Base-by-base conservation (phyloP, 2,888 invertebrate genomes). In the Oscheius sp. region DNA sequence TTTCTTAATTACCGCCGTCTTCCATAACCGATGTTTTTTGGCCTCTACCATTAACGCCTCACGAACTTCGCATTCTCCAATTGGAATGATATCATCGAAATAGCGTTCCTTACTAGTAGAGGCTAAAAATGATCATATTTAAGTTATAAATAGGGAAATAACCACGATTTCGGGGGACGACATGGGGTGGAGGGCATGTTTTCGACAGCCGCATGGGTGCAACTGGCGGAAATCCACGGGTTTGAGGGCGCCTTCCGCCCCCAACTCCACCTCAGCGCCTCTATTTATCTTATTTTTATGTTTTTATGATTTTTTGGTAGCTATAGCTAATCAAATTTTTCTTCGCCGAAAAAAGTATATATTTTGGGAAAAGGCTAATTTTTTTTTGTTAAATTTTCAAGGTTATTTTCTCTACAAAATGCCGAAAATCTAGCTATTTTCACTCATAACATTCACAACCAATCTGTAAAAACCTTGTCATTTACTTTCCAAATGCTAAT, bases 21-120 rank as follows among this genome's bases (percentile, higher is more conserved):
- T 77, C 82, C 81, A 81, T 9, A 70, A 73, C 2, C 68, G 68
- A 61, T 82, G 82, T 41, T 70, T 51, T 62, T 74, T 76, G n/a
- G 72, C 75, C 62, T 80, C 80, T 41, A 56, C 45, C 71, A 77
- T 72, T 9, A 80, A 67, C 1, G 86, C 82, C 49, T 86, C 81
- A 20, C 83, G 73, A 22, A 84, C 80, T 57, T 86, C 85, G 17
- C 72, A 73, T 64, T 85, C 85, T 9, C 80, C 76, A 41, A 86
- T 83, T 26, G 80, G 78, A 14, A 76, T 72, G 38, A 78, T 73
- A 45, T 80, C 77, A 36, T 78, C 82, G 61, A 82, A 83, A 45
- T 74, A 77, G 17, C 81, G 78, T 54, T 74, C 74, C 17, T 47
- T 49, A 1, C 75, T 67, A 12, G 62, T 59, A 0, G 61, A 67